Percentiles rank a stretch among this genome's conserved stretches.
These are phyloP conservation scores for Atta cephalotes DNA, from an alignment of 1,140 invertebrate species.

Conservation along the genomic window DNA sequence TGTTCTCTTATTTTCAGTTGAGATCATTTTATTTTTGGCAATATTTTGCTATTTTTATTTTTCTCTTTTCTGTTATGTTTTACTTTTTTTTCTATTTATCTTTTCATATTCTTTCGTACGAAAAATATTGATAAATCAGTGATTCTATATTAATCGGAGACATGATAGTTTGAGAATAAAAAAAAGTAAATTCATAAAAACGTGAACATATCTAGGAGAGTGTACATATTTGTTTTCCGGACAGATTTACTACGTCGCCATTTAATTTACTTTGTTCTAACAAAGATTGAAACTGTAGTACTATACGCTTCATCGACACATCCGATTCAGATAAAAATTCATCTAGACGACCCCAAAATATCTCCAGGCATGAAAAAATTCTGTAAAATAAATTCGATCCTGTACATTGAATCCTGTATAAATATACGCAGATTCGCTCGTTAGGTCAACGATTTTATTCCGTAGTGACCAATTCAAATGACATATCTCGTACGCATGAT, in stretches of 20 bases:
- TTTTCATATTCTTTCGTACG: background rate
- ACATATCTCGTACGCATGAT: background rate
- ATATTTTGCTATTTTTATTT: slow-evolving; percentile 23
- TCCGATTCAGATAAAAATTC: slow-evolving; percentile 49
- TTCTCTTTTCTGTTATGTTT: background rate
- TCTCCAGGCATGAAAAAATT: background rate
- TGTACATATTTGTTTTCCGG: background rate
- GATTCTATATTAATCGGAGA: background rate
- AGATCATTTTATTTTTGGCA: slow-evolving; percentile 27
- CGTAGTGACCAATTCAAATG: slow-evolving; percentile 13
- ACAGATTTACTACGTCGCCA: slow-evolving; percentile 9
- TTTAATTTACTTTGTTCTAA: slow-evolving; percentile 52
- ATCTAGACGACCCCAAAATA: slow-evolving; percentile 18
- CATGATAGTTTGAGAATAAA: background rate
- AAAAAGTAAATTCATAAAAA: slow-evolving; percentile 35
- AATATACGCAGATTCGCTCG: background rate
- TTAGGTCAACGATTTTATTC: slow-evolving; percentile 31
- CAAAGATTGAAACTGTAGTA: slow-evolving; percentile 15
- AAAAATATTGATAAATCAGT: background rate
- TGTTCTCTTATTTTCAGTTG: slow-evolving; percentile 10
- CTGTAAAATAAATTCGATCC: slow-evolving; percentile 35
- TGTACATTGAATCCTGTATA: background rate
- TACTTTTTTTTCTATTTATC: slow-evolving; percentile 3
- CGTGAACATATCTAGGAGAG: background rate
- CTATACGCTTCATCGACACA: slow-evolving; percentile 32